A percentile compares a stretch with the other conserved stretches of the same genome.
Evolutionary conservation across 1,140 invertebrate genomes (phyloP).

Genomic region (Cotesia typhae): DNA sequence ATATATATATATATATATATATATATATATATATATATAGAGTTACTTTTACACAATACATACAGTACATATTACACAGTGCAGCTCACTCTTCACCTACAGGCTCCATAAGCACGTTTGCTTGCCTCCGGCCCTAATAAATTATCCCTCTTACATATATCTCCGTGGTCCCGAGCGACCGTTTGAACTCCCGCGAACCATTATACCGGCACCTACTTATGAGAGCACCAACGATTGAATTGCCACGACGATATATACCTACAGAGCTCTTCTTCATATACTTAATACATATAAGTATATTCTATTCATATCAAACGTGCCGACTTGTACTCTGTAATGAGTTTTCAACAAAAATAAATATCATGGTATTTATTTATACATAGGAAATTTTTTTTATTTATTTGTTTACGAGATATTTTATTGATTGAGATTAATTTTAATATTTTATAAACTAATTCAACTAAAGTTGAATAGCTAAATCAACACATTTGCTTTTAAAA

Average conservation of each 20-base stretch:
- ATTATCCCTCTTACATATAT: conserved; percentile 54
- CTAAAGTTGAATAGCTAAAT: too few relatives aligned
- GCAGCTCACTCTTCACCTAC: conserved; percentile 34
- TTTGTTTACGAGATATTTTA: not conserved
- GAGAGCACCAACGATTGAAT: conserved; percentile 43
- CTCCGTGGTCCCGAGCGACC: conserved; percentile 40
- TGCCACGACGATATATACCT: conserved; percentile 44
- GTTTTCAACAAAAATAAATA: conserved; percentile 6
- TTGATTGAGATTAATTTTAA: too few relatives aligned
- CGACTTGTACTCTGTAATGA: conserved; percentile 9
- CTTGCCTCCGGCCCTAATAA: conserved; percentile 55
- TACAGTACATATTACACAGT: conserved; percentile 20
- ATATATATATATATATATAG: conserved; percentile 6
- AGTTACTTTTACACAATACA: conserved; percentile 15
- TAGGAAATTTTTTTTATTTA: not conserved
- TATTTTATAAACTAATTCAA: too few relatives aligned
- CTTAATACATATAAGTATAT: not conserved
- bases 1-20: too few relatives aligned
- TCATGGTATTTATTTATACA: not conserved
- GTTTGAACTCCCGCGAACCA: conserved; percentile 48
- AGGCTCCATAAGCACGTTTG: conserved; percentile 46
- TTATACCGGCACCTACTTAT: conserved; percentile 38
- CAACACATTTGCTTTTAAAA: too few relatives aligned
- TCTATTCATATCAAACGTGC: not conserved
- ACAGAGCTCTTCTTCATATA: conserved; percentile 25